Evolutionary conservation across 2,888 invertebrate genomes (phyloP), one percentile per base, ranked within the genome.

Genomic region (Cryptus armator): DNA sequence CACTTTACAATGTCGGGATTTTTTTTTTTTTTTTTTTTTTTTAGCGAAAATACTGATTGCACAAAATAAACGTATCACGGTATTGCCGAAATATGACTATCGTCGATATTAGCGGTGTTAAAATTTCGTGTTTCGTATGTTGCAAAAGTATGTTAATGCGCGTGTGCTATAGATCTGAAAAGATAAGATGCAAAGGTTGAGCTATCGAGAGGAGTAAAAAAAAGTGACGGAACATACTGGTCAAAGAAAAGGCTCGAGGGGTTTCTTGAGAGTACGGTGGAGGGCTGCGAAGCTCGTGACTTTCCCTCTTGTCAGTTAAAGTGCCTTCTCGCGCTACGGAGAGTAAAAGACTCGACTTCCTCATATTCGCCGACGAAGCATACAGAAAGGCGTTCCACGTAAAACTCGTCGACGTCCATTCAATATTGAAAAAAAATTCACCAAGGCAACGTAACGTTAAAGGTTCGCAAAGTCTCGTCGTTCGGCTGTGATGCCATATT

Each of bases 201-300:
- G 16, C 14, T 44, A 24, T 43, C 48, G 53, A 29, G 46, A 29
- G 62, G 62, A 19, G 7, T 19, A 51, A 14, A 14, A 53, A 56
- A 67, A 56, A 77, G 68, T 29, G 32, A 2, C 32, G 68, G 24
- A 44, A 19, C 44, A 19, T n/a, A 3, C 44, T 53, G 44, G 56
- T 4, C 44, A 68, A 77, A 77, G 56, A 43, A 44, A 66, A 43
- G 66, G 59, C 68, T 29, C 29, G 56, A 44, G 44, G 56, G 77
- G 53, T 29, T 29, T 68, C 68, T 77, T 68, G 59, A 29, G 24
- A 59, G 56, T 12, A 24, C 53, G 53, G 67, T 3, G 56, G 67
- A 67, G 77, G 59, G 59, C 56, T 77, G 67, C 46, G 32, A 68
- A 56, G 29, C 77, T 68, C 77, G 44, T 68, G 67, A 77, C 56